Base-by-base conservation (phyloP, 2,797 vertebrate species). In the Notolabrus celidotus region DNA sequence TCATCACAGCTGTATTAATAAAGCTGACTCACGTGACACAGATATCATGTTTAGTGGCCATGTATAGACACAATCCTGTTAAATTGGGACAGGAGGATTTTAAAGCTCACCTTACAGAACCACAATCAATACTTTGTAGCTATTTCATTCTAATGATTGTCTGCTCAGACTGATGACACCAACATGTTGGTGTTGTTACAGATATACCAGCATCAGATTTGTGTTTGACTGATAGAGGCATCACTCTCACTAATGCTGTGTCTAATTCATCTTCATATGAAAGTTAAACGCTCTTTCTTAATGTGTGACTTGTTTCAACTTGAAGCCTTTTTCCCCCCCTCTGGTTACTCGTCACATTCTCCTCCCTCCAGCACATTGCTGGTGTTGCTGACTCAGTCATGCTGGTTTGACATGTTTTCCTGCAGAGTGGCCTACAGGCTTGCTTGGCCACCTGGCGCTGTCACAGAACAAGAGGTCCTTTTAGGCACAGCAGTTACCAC, bases 391-490 rank as follows among this genome's bases (percentile, higher is more conserved):
- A 79, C 54, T 78, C 73, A 77, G 79, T 84, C 62, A 63, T 84
- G 86, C 77, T 77, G 76, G 56, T 80, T 71, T 65, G 84, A 82
- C 74, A 71, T 81, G 77, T 85, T 81, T 66, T 63, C 73, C 70
- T 60, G 78, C 75, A 23, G 77, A 83, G 74, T 71, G 69, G 81
- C 83, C 66, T 42, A 53, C 80, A 67, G 76, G 65, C 78, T 71
- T 1, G 63, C 43, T 39, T 38, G 59, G 83, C 87, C 88, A 90
- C 86, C 89, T 91, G 90, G 85, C 25, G 53, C 83, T 76, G 66
- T 66, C 68, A 61, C 68, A 68, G 83, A 88, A 90, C 89, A 92
- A 88, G 81, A 83, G 72, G 60, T 75, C 69, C 80, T 83, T 92
- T 90, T 90, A 88, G 75, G 74, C 71, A 60, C 58, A 84, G 74